Percentiles rank a stretch among this genome's conserved stretches.
Conservation (phyloP, 2,797 vertebrate species). For the Bufotes viridis region DNA sequence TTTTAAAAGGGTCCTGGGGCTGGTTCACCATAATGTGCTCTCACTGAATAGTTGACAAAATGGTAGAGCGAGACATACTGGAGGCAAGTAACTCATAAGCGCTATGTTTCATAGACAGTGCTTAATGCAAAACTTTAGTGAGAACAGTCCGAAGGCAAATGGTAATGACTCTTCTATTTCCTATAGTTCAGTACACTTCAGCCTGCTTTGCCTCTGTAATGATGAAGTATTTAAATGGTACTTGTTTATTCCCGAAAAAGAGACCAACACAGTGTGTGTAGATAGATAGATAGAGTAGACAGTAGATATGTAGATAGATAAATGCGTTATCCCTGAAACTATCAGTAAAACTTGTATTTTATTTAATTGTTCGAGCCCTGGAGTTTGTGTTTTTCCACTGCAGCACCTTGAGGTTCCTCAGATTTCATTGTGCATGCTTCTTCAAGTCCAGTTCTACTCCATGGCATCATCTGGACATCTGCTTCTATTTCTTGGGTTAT, state of each 20-base stretch:
- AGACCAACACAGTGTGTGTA: neutral
- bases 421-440: too few species aligned
- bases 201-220: neutral
- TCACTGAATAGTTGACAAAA: conserved; percentile 25
- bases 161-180: conserved; percentile 5
- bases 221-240: conserved; percentile 1
- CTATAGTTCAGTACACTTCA: neutral
- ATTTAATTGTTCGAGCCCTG: too few species aligned
- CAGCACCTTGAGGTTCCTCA: too few species aligned
- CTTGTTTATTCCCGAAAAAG: neutral
- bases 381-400: too few species aligned
- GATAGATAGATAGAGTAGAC: neutral
- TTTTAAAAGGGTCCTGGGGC: conserved; percentile 36
- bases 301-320: neutral
- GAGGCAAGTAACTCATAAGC: conserved; percentile 18
- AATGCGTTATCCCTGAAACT: neutral
- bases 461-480: too few species aligned
- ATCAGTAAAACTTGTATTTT: too few species aligned
- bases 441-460: too few species aligned
- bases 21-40: neutral
- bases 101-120: neutral
- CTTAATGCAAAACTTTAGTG: conserved; percentile 27
- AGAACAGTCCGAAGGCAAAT: conserved; percentile 1
- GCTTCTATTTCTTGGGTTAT: too few species aligned
- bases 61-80: conserved; percentile 3